Evolutionary conservation across 2,113 vertebrate genomes (phyloP), one percentile per base, ranked within the genome.

Genomic region (Nothobranchius furzeri): DNA sequence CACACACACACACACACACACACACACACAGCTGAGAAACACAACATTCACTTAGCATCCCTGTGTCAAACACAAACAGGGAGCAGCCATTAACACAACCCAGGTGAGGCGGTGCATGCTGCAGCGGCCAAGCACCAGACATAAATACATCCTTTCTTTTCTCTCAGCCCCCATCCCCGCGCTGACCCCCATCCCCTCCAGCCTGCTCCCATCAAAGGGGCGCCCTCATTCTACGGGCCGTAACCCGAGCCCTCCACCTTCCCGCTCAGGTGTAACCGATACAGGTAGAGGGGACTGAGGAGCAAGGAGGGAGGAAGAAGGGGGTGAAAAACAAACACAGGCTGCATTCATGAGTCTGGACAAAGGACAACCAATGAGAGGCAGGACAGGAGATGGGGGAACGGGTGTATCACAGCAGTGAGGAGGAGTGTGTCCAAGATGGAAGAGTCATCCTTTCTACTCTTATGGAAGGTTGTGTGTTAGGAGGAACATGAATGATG

Each of bases 211-310:
- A 84, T 90, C 79, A 92, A 86, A 88, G 82, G 81, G 90, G 87
- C 76, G 87, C 91, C 91, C 87, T 88, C 84, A 92, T 91, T 87
- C 88, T 82, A 78, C 46, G 14, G 65, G 84, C 73, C 52, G 86
- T 83, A 93, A 92, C 76, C 76, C 49, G 68, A 92, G 54, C 73
- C 87, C 64, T 56, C 68, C 60, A 64, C 75, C 83, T 82, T 75
- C 83, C 73, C 70, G 77, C 80, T 86, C 89, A 92, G 91, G 90
- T 93, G 93, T 91, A 93, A 93, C 83, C 12, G 89, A 94, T 93
- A 92, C 92, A 92, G 91, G 92, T 91, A 92, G 82, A 84, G 55
- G 30, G 76, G 69, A 60, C 75, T 68, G 45, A 68, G 51, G 53
- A 67, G 55, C 12, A 43, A 60, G 59, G 68, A 64, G 55, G 61